Base-by-base conservation (phyloP, 53 echinoderm and acorn worm species). In the Stichopus horrens region DNA sequence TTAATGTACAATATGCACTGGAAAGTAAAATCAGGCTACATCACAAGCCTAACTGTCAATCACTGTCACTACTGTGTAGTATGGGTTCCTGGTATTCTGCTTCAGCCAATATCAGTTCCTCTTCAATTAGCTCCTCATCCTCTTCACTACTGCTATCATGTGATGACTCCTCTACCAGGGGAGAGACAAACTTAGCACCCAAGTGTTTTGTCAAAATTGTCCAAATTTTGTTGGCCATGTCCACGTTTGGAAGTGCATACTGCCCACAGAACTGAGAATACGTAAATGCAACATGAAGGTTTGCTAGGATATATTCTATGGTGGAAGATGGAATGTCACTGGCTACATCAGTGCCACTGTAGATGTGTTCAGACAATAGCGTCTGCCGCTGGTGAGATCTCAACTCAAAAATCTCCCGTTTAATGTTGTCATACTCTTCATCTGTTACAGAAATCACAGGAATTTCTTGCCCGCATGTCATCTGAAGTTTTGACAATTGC, bases 361-460 rank as follows among this genome's bases (percentile, higher is more conserved):
- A 54, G 14, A n/a, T 10, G 4, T 77, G 55, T 6, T 77, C 77
- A 52, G 54, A 54, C 5, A 53, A 7, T 54, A 77, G 77, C 23
- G 7, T 52, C 51, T 14, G 18, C 53, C 23, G 52, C 5, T 18
- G 5, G 23, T 77, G 52, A 8, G 8, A 7, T 16, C 11, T 8
- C 8, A 77, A 53, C 16, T 37, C 77, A 77, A 51, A 54, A 16
- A 77, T 16, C 18, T 52, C 77, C 18, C 54, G 7, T 77, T 77
- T 77, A 11, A 77, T 58, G 58, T 21, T 77, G 16, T 77, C 77
- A 77, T 77, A 77, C 53, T 77, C 51, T 23, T 77, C 77, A 77
- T 77, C 77, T 53, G 77, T 53, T 52, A 77, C 77, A 52, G n/a
- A 37, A 7, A 23, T 52, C 53, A 77, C 8, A 53, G 77, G 51